A percentile compares a stretch with the other conserved stretches of the same genome.
phyloP scores from a whole-genome alignment of 2,113 vertebrate genomes.

The Sula dactylatra region DNA sequence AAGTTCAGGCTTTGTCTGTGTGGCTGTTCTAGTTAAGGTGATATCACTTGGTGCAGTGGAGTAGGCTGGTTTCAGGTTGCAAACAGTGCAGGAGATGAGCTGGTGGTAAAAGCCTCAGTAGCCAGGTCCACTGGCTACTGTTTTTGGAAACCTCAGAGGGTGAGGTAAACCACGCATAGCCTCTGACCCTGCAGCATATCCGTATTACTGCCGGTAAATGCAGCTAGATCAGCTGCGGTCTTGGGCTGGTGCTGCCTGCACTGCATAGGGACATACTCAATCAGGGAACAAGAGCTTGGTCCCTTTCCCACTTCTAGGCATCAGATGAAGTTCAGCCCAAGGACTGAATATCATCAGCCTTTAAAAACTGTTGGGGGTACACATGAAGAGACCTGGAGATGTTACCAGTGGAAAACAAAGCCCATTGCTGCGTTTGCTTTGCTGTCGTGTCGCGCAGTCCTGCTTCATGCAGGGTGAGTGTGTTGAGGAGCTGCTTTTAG shows the following conservation, averaged over 20 bases:
- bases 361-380: neutral
- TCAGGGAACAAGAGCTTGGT: neutral
- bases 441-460: neutral
- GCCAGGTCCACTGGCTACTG: neutral
- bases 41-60: neutral
- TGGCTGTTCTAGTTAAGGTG: neutral
- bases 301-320: neutral
- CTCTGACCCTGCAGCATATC: neutral
- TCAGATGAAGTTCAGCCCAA: neutral
- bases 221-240: neutral
- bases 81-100: neutral
- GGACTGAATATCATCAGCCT: neutral
- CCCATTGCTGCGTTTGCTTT: neutral
- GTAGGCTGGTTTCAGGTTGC: neutral
- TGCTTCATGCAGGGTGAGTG: neutral
- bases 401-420: neutral
- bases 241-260: neutral
- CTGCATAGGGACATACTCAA: too few species aligned
- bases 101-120: neutral
- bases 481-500: neutral
- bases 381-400: neutral
- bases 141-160: neutral
- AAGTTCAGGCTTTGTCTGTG: neutral
- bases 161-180: neutral
- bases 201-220: neutral